Evolutionary conservation across 2,113 vertebrate species (phyloP), one percentile per base, ranked within the genome.

Genomic region (Periophthalmodon schlosseri): DNA sequence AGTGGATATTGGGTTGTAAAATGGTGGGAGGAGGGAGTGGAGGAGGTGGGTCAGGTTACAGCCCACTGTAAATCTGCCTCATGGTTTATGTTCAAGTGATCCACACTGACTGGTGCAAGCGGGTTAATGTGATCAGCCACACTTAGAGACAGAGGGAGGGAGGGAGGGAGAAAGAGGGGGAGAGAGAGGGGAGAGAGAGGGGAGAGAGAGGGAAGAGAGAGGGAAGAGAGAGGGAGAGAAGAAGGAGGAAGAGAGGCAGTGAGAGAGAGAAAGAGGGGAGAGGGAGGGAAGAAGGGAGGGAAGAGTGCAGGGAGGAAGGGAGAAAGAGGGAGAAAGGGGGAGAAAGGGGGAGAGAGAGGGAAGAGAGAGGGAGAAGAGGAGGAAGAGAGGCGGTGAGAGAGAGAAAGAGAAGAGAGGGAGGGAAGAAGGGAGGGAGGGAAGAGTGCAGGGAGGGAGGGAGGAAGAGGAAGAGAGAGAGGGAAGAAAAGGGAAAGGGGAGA

Each of bases 41-140:
- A 44, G 39, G 39, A 10, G 39, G 39, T 44, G 39, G 39, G 5
- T 64, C 33, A 13, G 44, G 66, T 68, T 49, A 49, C 7, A 44
- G 69, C 73, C 68, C 77, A 79, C 70, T 68, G 65, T 70, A 85
- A 86, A 79, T 84, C 77, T 58, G 60, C 49, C 44, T 21, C 77
- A 79, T 18, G 52, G 52, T 76, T 84, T 75, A 63, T 76, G 74
- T 72, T 75, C 73, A 84, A 76, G 36, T 5, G 33, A 73, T 67
- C 58, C 57, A 44, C 7, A 10, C 15, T 21, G 75, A 69, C 63
- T 68, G 75, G 72, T 79, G 50, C 23, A 70, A 70, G 58, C 44
- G 34, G 58, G 79, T 84, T 79, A 63, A 74, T 4, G 24, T 61
- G 64, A 63, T 74, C 14, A 4, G 10, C 34, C 11, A 0, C 61